Percentiles rank a stretch among this genome's conserved stretches.
phyloP scores from a whole-genome alignment of 2,888 invertebrate genomes.

The Autographa pulchrina region DNA sequence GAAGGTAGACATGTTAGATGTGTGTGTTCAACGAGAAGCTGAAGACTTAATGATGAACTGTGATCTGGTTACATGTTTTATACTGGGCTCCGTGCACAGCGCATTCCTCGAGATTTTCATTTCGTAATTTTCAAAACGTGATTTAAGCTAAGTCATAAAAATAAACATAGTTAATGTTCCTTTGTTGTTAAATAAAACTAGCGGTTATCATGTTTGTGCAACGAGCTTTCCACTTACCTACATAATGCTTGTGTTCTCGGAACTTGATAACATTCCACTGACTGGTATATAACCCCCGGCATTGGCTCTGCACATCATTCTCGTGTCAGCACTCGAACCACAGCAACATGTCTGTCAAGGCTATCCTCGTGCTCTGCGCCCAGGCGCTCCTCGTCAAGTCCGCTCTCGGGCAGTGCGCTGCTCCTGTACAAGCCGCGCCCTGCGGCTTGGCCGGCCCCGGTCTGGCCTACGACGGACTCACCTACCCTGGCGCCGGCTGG shows the following conservation, averaged over 20 bases:
- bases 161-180: too few species aligned
- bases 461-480: slow-evolving; percentile 7
- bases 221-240: too few species aligned
- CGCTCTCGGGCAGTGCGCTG: slow-evolving; percentile 11
- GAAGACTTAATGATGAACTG: slow-evolving; percentile 30
- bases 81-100: not conserved
- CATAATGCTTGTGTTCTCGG: too few species aligned
- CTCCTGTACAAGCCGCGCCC: slow-evolving; percentile 8
- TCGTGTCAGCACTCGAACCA: slow-evolving; percentile 24
- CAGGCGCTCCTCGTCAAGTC: slow-evolving; percentile 9
- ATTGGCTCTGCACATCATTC: slow-evolving; percentile 14
- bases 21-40: slow-evolving; percentile 29
- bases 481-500: slow-evolving; percentile 10
- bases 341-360: slow-evolving; percentile 62
- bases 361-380: slow-evolving; percentile 60
- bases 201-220: too few species aligned
- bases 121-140: too few species aligned
- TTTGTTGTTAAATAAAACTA: too few species aligned
- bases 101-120: too few species aligned
- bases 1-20: slow-evolving; percentile 61
- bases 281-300: too few species aligned
- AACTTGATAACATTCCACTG: too few species aligned
- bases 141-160: too few species aligned
- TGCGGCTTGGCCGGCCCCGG: slow-evolving; percentile 11
- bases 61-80: not conserved